phyloP scores from a whole-genome alignment of 2,888 invertebrate genomes.

The Diaphora mendica region DNA sequence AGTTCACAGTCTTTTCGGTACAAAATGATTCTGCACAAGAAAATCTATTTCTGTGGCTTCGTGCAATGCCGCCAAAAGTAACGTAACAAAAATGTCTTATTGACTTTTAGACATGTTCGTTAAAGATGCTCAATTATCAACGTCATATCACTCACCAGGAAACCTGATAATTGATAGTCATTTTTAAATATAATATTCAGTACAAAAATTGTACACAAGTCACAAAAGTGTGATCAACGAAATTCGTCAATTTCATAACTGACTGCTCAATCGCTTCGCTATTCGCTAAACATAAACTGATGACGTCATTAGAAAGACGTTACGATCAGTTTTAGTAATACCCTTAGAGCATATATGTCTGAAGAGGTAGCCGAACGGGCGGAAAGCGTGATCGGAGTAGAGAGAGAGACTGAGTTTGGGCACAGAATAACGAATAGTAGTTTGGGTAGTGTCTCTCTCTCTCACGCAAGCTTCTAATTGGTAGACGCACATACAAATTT shows the following conservation, averaged over 20 bases:
- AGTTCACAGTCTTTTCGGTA: constrained; percentile 58
- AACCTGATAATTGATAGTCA: constrained; percentile 18
- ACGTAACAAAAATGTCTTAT: constrained; percentile 63
- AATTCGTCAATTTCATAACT: constrained; percentile 75
- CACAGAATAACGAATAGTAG: no score
- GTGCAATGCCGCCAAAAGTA: constrained; percentile 84
- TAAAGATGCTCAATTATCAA: constrained; percentile 18
- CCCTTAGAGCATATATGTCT: no score
- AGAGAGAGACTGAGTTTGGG: no score
- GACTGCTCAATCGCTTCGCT: constrained; percentile 53
- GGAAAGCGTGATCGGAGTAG: no score
- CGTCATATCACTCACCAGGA: constrained; percentile 14
- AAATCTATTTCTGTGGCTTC: constrained; percentile 83
- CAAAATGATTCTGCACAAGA: constrained; percentile 77
- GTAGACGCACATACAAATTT: no score
- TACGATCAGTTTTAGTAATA: constrained; percentile 28
- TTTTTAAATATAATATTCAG: constrained; percentile 41
- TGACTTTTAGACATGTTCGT: constrained; percentile 49
- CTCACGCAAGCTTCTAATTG: no score
- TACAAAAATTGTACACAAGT: constrained; percentile 60
- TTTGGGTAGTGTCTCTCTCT: no score
- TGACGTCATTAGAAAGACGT: constrained; percentile 78
- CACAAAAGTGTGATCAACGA: constrained; percentile 56
- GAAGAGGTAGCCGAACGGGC: no score
- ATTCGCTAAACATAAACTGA: constrained; percentile 79